These are phyloP conservation scores for Adelosebastes latens DNA, from an alignment of 2,797 vertebrate species.

Conservation along the genomic window DNA sequence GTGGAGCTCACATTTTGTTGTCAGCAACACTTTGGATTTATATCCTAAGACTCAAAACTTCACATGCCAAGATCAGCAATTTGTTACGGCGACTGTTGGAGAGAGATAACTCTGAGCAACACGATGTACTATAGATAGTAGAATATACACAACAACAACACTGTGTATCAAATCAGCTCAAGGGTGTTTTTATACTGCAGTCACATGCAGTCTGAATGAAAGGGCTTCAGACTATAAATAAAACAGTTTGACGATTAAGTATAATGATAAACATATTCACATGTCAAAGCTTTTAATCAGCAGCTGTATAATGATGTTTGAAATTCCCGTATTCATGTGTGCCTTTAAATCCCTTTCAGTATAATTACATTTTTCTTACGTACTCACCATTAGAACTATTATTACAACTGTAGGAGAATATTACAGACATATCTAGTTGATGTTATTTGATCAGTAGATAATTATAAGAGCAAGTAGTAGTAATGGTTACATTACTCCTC, in stretches of 20 bases:
- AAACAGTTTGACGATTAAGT: neutral
- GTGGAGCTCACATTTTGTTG: neutral
- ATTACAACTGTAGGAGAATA: neutral
- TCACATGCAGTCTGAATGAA: neutral
- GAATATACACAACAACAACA: neutral
- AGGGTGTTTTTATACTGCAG: neutral
- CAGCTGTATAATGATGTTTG: neutral
- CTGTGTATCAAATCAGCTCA: neutral
- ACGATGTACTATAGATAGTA: neutral
- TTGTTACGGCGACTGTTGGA: neutral
- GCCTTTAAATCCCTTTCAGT: neutral
- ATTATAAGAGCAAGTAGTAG: neutral
- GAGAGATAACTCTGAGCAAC: neutral
- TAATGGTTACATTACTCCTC: neutral
- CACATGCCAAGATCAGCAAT: neutral
- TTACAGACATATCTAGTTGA: neutral
- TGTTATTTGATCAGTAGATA: neutral
- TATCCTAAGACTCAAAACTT: neutral
- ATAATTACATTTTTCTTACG: neutral
- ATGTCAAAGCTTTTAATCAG: neutral
- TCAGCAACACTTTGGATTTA: neutral
- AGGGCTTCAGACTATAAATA: neutral
- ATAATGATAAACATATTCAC: neutral
- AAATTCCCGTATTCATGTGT: neutral
- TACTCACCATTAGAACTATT: neutral